A percentile compares a stretch with the other conserved stretches of the same genome.
These are phyloP conservation scores for Ammodytes marinus DNA, from an alignment of 2,113 vertebrate genomes.

Conservation along the genomic window DNA sequence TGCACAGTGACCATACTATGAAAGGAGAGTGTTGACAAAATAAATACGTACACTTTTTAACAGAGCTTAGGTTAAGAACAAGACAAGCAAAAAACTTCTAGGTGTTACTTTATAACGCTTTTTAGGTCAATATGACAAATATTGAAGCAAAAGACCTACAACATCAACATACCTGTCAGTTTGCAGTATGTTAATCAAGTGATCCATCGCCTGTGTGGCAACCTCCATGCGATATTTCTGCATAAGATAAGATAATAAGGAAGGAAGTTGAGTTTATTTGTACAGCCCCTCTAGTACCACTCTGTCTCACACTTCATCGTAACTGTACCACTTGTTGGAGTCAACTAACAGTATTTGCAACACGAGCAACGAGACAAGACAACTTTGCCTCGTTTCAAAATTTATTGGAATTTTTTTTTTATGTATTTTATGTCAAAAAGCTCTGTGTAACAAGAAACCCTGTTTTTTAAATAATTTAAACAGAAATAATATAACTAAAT, in stretches of 20 bases:
- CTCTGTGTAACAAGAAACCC: no score
- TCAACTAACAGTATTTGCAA: no score
- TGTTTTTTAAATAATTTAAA: no score
- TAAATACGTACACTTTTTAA: not conserved
- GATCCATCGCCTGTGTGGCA: constrained; percentile 95
- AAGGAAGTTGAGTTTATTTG: not conserved
- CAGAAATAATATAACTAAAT: not conserved
- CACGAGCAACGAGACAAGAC: not conserved
- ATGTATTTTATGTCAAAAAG: no score
- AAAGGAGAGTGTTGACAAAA: not conserved
- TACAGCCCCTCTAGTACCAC: not conserved
- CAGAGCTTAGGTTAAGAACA: not conserved
- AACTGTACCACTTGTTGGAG: no score
- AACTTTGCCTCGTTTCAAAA: no score
- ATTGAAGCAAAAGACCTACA: not conserved
- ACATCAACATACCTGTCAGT: constrained; percentile 90
- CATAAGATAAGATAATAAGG: not conserved
- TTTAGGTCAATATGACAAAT: not conserved
- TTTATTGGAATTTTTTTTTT: no score
- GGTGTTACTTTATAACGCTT: not conserved
- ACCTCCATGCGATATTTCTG: constrained; percentile 98
- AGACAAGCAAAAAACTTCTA: not conserved
- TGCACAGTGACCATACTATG: no score
- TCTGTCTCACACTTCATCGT: no score
- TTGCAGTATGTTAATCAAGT: constrained; percentile 93